Percentiles rank a stretch among this genome's conserved stretches.
Conservation (phyloP, 2,888 invertebrate species). For the Endomychus coccineus region DNA sequence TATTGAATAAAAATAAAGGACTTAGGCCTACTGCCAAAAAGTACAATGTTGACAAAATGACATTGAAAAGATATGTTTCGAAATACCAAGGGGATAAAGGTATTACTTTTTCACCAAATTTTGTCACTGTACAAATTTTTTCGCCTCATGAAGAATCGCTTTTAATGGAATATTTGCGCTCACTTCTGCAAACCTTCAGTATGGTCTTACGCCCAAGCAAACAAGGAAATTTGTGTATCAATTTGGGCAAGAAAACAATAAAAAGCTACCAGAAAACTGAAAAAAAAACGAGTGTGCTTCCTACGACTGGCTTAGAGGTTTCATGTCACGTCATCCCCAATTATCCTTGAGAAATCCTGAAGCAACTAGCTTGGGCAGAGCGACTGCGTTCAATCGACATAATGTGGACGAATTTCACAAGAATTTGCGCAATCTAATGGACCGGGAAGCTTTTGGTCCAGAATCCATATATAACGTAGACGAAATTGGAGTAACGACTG, state of each 20-base stretch:
- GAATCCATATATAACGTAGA: too few species aligned
- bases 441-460: constrained; percentile 3
- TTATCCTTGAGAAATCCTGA: constrained; percentile 19
- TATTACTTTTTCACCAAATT: too few species aligned
- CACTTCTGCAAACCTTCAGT: constrained; percentile 7
- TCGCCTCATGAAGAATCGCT: too few species aligned
- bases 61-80: too few species aligned
- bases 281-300: too few species aligned
- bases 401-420: not conserved
- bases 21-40: too few species aligned
- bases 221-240: constrained; percentile 15
- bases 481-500: constrained; percentile 24
- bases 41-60: too few species aligned
- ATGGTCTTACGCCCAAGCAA: constrained; percentile 19
- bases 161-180: too few species aligned
- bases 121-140: too few species aligned
- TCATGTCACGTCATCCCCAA: constrained; percentile 15
- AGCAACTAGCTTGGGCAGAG: constrained; percentile 19
- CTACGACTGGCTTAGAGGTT: constrained; percentile 18
- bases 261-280: constrained; percentile 16
- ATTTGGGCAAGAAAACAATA: constrained; percentile 13
- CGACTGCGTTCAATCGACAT: constrained; percentile 18
- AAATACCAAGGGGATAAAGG: too few species aligned
- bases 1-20: too few species aligned
- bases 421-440: constrained; percentile 13